phyloP scores from a whole-genome alignment of 2,113 vertebrate genomes.

The Thomomys bottae region DNA sequence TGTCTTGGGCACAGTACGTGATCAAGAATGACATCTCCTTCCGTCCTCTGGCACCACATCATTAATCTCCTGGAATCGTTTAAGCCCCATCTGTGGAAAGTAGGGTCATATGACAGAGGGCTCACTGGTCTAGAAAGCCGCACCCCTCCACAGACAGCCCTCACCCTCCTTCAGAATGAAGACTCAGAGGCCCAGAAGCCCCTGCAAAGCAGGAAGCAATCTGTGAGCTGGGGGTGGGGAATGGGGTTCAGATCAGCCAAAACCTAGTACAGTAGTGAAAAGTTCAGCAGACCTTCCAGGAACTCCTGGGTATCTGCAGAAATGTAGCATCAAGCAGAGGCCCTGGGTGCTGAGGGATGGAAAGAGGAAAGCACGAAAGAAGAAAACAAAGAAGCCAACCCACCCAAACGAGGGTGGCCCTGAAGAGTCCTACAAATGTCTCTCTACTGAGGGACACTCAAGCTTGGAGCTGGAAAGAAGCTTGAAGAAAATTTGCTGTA shows the following conservation, averaged over 20 bases:
- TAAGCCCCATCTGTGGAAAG: neutral
- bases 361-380: neutral
- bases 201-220: neutral
- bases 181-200: neutral
- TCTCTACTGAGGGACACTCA: neutral
- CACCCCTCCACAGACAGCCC: neutral
- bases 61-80: neutral
- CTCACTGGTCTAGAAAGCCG: neutral
- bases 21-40: conserved; percentile 10
- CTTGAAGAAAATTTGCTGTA: neutral
- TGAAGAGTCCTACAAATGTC: accelerated
- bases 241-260: neutral
- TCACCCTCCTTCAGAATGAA: neutral
- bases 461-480: neutral
- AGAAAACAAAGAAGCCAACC: neutral
- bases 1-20: neutral
- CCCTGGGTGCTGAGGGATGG: neutral
- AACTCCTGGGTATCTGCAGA: neutral
- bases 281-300: neutral
- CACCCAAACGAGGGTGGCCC: neutral
- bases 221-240: neutral
- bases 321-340: accelerated
- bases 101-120: accelerated
- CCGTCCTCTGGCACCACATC: neutral
- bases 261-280: neutral